Evolutionary conservation across 2,888 invertebrate species (phyloP).

Genomic region (Macaria liturata): DNA sequence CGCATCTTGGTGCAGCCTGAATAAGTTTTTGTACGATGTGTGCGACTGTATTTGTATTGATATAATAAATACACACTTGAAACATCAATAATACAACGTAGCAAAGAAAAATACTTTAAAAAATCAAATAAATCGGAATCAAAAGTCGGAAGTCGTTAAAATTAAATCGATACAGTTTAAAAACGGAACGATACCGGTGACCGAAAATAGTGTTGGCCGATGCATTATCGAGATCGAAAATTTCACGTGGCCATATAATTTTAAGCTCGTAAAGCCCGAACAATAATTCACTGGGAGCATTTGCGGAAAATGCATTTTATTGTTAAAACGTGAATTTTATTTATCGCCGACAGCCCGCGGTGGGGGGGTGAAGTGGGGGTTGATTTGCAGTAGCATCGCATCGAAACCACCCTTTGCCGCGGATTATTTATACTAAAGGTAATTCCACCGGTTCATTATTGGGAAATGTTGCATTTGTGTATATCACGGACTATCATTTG

Average conservation of each 20-base stretch:
- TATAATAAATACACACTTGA: too few species aligned
- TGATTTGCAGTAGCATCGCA: conserved; percentile 80
- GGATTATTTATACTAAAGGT: conserved; percentile 82
- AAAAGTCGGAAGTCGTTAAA: conserved; percentile 35
- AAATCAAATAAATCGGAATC: conserved; percentile 1
- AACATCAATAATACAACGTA: too few species aligned
- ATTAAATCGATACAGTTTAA: conserved; percentile 41
- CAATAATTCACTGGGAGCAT: conserved; percentile 81
- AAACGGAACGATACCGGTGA: conserved; percentile 36
- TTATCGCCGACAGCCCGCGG: conserved; percentile 79
- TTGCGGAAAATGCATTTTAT: conserved; percentile 84
- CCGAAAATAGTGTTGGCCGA: conserved; percentile 70
- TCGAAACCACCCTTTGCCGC: conserved; percentile 79
- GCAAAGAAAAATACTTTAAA: too few species aligned
- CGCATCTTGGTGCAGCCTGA: not conserved
- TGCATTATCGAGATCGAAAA: conserved; percentile 81
- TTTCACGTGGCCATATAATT: conserved; percentile 82
- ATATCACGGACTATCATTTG: conserved; percentile 73
- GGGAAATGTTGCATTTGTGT: conserved; percentile 79
- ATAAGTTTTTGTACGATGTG: too few species aligned
- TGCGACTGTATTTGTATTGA: too few species aligned
- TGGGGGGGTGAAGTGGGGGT: conserved; percentile 51
- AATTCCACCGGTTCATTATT: conserved; percentile 81
- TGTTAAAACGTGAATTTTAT: conserved; percentile 84
- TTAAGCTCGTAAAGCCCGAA: conserved; percentile 81